Conservation (phyloP, 2,888 invertebrate species). For the Acronicta aceris region DNA sequence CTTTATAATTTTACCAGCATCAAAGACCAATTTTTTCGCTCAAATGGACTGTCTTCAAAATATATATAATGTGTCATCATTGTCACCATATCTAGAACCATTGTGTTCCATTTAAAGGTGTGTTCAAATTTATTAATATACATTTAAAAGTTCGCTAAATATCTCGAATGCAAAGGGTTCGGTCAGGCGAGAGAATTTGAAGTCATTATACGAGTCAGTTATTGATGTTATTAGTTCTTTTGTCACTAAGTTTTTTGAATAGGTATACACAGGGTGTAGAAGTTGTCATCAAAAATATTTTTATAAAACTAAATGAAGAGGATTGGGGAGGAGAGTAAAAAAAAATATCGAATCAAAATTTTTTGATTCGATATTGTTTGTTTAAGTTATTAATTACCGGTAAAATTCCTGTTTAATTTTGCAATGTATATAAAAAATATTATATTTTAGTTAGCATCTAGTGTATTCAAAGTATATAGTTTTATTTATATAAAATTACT, state of each 20-base stretch:
- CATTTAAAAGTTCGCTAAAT: conserved; percentile 74
- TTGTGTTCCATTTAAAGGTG: conserved; percentile 63
- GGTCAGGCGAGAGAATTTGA: conserved; percentile 67
- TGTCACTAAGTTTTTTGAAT: no score
- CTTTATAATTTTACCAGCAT: conserved; percentile 23
- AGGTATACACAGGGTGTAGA: conserved; percentile 67
- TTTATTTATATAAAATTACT: no score
- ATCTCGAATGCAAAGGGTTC: conserved; percentile 72
- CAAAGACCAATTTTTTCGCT: conserved; percentile 38
- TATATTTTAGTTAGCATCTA: no score
- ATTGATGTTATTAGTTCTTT: conserved; percentile 77
- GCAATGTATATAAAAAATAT: no score
- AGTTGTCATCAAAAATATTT: not conserved
- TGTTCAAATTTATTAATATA: conserved; percentile 72
- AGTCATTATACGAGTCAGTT: conserved; percentile 68
- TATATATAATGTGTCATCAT: conserved; percentile 57
- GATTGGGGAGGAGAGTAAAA: no score
- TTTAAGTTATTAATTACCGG: no score
- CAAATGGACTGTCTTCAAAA: conserved; percentile 49
- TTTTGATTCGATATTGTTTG: no score
- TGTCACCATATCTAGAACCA: conserved; percentile 55
- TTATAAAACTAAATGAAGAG: no score
- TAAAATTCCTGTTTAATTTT: no score
- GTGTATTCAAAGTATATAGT: no score
- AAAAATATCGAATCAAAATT: no score